These are phyloP conservation scores for Bugulina stolonifera DNA, from an alignment of 2,888 invertebrate species.

Conservation along the genomic window DNA sequence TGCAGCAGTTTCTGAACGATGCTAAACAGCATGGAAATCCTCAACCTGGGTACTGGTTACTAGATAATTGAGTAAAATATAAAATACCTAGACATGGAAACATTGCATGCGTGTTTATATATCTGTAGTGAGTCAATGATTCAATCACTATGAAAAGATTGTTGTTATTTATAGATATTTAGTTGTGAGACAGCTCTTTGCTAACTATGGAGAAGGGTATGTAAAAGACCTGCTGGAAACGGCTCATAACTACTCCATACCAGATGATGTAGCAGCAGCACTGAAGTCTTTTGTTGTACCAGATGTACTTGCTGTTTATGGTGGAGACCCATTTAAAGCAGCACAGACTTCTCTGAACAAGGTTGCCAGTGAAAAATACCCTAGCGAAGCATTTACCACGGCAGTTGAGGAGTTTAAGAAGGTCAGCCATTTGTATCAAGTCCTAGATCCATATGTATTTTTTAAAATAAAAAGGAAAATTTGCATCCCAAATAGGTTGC, in stretches of 20 bases:
- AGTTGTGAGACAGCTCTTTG: neutral
- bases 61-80: too few relatives aligned
- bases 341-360: neutral
- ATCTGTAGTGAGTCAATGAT: too few relatives aligned
- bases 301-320: constrained; percentile 12
- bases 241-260: neutral
- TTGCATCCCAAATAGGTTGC: neutral
- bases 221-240: constrained; percentile 10
- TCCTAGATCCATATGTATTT: neutral
- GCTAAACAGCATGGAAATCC: neutral
- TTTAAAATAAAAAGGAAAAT: neutral
- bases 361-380: neutral
- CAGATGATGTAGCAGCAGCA: neutral
- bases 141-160: too few relatives aligned
- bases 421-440: neutral
- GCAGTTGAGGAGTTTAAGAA: neutral
- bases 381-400: neutral
- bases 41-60: constrained; percentile 19
- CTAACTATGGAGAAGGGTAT: neutral
- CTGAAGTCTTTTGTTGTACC: constrained; percentile 16
- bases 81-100: too few relatives aligned
- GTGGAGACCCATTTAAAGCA: neutral
- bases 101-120: too few relatives aligned
- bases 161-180: neutral
- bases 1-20: neutral